These are phyloP conservation scores for Larimichthys polyactis DNA, from an alignment of 2,113 vertebrate genomes.

Conservation along the genomic window DNA sequence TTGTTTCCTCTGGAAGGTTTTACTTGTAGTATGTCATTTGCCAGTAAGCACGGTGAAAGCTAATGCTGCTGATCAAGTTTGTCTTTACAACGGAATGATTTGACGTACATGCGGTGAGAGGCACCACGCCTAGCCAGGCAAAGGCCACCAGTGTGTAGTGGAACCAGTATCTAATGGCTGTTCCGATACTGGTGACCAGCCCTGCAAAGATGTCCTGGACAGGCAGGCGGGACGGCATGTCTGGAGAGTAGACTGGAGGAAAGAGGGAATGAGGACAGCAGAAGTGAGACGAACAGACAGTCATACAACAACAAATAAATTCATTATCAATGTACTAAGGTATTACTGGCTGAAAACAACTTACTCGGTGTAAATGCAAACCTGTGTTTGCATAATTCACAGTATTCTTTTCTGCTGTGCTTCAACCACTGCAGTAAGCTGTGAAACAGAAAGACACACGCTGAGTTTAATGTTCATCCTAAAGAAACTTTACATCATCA, in stretches of 20 bases:
- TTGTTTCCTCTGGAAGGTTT: neutral
- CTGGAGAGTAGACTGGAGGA: slow-evolving; percentile 93
- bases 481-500: neutral
- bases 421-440: slow-evolving; percentile 99
- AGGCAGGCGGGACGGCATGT: slow-evolving; percentile 98
- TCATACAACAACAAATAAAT: neutral
- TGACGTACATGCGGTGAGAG: slow-evolving; percentile 97
- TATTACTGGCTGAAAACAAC: slow-evolving; percentile 54
- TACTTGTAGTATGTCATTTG: too few species aligned
- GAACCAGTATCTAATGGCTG: slow-evolving; percentile 98
- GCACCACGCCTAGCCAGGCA: slow-evolving; percentile 98
- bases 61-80: neutral
- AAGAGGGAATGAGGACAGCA: neutral
- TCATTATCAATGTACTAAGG: neutral
- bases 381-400: slow-evolving; percentile 99
- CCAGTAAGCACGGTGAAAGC: too few species aligned
- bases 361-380: slow-evolving; percentile 99
- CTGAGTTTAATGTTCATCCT: neutral
- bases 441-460: slow-evolving; percentile 66
- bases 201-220: slow-evolving; percentile 98
- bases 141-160: slow-evolving; percentile 99
- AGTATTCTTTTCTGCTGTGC: slow-evolving; percentile 99
- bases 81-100: neutral
- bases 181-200: slow-evolving; percentile 96
- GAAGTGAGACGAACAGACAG: neutral